Base-by-base conservation (phyloP, 2,888 invertebrate genomes). In the Tachina lurida region DNA sequence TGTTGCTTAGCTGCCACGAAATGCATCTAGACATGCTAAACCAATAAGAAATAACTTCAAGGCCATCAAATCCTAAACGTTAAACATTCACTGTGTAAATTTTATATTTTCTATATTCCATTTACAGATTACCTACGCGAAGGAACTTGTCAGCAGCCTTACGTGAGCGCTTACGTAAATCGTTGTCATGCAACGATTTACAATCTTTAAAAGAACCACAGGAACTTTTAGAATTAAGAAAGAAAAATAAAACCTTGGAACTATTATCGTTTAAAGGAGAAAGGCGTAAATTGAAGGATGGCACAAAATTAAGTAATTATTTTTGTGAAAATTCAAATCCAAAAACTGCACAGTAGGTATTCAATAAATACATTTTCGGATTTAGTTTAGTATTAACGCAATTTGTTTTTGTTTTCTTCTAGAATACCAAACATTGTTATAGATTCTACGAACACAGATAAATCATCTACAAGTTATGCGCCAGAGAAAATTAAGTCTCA, bases 181-280 rank as follows among this genome's bases (percentile, higher is more conserved):
- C 89, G 5, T 89, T 89, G 10, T 92, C 92, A 17, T 89, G 89
- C 49, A 90, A 92, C 43, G 92, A 92, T 85, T 79, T 92, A 10
- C 86, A 82, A 17, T 87, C 76, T 12, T 65, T 82, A 10, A 17
- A 54, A 12, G 86, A 78, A 41, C 68, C 68, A 12, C 62, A 47
- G 2, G 78, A 83, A 47, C 70, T 80, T 39, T 10, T 19, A 17
- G 79, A 77, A 49, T 41, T 81, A 5, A 58, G 74, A 22, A 77
- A 77, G 13, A 79, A 68, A 43, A 81, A 80, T 10, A 67, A 85
- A 67, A 80, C 56, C 1, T 60, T 80, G 49, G 80, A 87, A 10
- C 56, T 67, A 60, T 78, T 84, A 49, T 74, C 84, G 15, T 76
- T 67, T 60, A 78, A 85, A 75, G 62, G 79, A 41, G 68, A 86